Evolutionary conservation across 2,797 vertebrate species (phyloP).

Genomic region (Ctenochaetus hawaiiensis): DNA sequence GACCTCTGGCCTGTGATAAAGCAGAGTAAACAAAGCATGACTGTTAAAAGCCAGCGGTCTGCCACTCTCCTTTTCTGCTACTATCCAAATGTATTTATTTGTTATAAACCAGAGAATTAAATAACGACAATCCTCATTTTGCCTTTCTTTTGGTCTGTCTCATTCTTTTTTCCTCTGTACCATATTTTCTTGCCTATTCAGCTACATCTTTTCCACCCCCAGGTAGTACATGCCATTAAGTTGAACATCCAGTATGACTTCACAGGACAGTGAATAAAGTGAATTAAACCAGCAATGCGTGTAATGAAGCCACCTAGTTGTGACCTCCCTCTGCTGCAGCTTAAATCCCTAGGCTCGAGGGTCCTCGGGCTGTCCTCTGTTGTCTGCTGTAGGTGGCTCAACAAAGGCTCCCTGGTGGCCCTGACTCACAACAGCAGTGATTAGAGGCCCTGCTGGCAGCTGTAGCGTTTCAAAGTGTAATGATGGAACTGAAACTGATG

Average conservation of each 20-base stretch:
- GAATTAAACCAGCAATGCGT: conserved; percentile 9
- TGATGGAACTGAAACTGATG: neutral
- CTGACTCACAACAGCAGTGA: too few species aligned
- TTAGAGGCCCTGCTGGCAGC: too few species aligned
- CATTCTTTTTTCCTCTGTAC: neutral
- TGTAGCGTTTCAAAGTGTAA: neutral
- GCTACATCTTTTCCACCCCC: neutral
- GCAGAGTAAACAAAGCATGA: conserved; percentile 50
- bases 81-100: neutral
- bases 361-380: too few species aligned
- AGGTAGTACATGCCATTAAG: neutral
- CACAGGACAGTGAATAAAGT: neutral
- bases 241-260: neutral
- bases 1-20: conserved; percentile 71
- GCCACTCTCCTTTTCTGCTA: neutral
- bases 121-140: neutral
- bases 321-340: too few species aligned
- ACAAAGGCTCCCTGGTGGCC: too few species aligned
- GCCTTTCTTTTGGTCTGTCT: neutral
- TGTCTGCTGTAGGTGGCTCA: too few species aligned
- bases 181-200: neutral
- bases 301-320: too few species aligned
- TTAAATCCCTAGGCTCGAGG: too few species aligned
- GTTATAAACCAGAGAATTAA: neutral
- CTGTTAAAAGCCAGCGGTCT: neutral